Evolutionary conservation across 2,113 vertebrate species (phyloP).

Genomic region (Oncorhynchus nerka): DNA sequence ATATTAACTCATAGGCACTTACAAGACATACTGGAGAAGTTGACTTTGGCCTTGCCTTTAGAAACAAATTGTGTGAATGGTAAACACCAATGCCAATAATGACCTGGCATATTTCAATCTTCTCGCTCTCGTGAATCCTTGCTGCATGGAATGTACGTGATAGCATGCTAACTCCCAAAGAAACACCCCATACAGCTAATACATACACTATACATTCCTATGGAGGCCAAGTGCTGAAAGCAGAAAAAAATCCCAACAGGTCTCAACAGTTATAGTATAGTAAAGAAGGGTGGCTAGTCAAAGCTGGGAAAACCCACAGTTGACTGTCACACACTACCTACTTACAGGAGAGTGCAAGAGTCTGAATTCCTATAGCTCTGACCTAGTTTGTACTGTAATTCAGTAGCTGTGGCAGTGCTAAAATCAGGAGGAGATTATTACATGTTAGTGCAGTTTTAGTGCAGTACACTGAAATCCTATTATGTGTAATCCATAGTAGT

Average conservation of each 20-base stretch:
- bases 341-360: neutral
- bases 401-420: neutral
- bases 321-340: slow-evolving; percentile 22
- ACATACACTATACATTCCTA: slow-evolving; percentile 55
- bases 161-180: slow-evolving; percentile 23
- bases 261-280: slow-evolving; percentile 51
- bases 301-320: slow-evolving; percentile 14
- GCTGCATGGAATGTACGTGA: slow-evolving; percentile 22
- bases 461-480: neutral
- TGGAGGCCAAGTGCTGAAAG: slow-evolving; percentile 47
- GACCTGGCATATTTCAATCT: neutral
- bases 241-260: slow-evolving; percentile 56
- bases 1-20: neutral
- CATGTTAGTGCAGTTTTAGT: too few relatives aligned
- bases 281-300: slow-evolving; percentile 32
- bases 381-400: neutral
- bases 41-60: too few relatives aligned
- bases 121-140: neutral
- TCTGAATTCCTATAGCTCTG: neutral
- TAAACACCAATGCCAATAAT: neutral
- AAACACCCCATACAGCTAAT: slow-evolving; percentile 23
- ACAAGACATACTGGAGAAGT: neutral
- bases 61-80: neutral
- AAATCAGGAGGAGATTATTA: neutral
- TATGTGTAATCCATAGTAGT: too few relatives aligned